Evolutionary conservation across 1,140 invertebrate genomes (phyloP).

Genomic region (Callitettix versicolor): DNA sequence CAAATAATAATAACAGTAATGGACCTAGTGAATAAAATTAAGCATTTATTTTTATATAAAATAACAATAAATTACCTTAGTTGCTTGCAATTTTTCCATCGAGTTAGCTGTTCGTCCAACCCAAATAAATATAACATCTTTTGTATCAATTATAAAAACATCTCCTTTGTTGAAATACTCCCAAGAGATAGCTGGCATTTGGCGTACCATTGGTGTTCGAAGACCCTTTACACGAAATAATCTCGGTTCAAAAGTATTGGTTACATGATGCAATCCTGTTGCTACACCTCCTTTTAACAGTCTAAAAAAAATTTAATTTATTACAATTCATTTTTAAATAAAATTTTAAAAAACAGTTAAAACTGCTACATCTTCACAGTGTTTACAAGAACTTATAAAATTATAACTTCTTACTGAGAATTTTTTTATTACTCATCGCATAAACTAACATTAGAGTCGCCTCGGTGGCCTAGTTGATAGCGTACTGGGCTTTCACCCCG

Average conservation of each 20-base stretch:
- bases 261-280: conserved; percentile 42
- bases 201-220: conserved; percentile 49
- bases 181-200: conserved; percentile 63
- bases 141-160: conserved; percentile 71
- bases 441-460: too few species aligned
- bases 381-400: not conserved
- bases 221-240: conserved; percentile 64
- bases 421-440: too few species aligned
- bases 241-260: conserved; percentile 38
- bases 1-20: too few species aligned
- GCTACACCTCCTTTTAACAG: conserved; percentile 46
- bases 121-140: conserved; percentile 64
- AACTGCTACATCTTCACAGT: not conserved
- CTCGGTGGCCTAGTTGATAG: too few species aligned
- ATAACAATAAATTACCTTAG: conserved; percentile 35
- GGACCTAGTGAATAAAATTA: too few species aligned
- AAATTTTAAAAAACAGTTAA: not conserved
- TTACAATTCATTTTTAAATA: too few species aligned
- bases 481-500: too few species aligned
- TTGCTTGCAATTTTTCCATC: conserved; percentile 53
- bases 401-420: too few species aligned
- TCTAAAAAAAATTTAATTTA: conserved; percentile 34
- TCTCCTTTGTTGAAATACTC: conserved; percentile 74
- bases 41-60: too few species aligned
- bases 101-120: conserved; percentile 61